These are phyloP conservation scores for Calidris pygmaea DNA, from an alignment of 2,113 vertebrate genomes.

Conservation along the genomic window DNA sequence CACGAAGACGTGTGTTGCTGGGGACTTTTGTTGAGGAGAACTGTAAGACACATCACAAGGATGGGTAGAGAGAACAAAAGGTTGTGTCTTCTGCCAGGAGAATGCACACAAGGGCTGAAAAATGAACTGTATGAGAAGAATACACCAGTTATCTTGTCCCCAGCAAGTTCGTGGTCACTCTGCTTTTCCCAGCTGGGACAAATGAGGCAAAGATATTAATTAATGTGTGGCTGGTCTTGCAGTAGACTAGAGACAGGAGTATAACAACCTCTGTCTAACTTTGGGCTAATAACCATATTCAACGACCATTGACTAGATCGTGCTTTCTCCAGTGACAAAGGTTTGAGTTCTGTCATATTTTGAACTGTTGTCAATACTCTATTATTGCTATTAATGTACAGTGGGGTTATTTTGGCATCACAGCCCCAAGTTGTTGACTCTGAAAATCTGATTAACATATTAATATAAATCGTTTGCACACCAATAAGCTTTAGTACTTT, in stretches of 20 bases:
- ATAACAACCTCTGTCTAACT: background rate
- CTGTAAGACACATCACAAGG: rapidly evolving
- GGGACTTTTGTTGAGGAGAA: background rate
- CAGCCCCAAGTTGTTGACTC: background rate
- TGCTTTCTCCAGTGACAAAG: background rate
- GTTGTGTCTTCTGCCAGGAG: background rate
- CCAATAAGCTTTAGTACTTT: background rate
- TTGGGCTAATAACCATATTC: background rate
- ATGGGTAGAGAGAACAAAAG: background rate
- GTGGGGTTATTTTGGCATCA: background rate
- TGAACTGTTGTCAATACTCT: background rate
- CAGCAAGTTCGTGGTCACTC: background rate
- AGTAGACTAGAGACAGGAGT: background rate
- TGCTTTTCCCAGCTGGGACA: background rate
- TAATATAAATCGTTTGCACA: background rate
- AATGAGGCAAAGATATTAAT: rapidly evolving
- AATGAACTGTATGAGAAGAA: background rate
- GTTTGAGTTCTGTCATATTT: background rate
- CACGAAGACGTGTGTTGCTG: background rate
- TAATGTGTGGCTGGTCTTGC: background rate
- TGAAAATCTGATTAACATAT: background rate
- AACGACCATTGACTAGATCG: no score
- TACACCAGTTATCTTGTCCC: background rate
- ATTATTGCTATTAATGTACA: background rate
- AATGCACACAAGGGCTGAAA: background rate